Conservation (phyloP, 2,797 vertebrate genomes). For the Neosilurus mollespiculum region DNA sequence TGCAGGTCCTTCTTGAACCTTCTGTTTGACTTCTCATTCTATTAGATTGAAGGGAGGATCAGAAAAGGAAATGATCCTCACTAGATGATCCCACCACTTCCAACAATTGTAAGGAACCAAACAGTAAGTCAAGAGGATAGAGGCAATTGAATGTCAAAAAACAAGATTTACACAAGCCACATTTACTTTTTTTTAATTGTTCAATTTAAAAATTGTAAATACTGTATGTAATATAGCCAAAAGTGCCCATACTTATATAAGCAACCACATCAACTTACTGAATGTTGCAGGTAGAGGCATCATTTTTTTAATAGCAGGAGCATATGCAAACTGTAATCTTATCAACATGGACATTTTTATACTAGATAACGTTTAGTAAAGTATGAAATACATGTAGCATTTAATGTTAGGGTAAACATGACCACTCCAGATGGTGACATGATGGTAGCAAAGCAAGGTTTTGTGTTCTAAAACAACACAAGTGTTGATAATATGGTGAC, state of each 20-base stretch:
- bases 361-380: neutral
- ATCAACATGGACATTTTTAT: neutral
- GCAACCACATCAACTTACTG: neutral
- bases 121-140: no score
- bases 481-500: neutral
- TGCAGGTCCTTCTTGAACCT: no score
- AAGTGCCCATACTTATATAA: neutral
- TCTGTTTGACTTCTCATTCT: no score
- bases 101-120: no score
- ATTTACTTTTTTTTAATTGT: no score
- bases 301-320: neutral
- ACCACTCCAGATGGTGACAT: neutral
- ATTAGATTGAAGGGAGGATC: no score
- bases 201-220: no score
- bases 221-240: no score
- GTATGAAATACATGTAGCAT: conserved; percentile 20
- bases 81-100: no score
- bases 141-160: no score
- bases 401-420: conserved; percentile 6
- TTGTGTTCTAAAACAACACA: neutral
- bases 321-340: neutral
- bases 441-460: neutral
- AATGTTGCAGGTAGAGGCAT: neutral
- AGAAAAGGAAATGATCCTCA: no score
- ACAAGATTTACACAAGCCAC: no score